These are phyloP conservation scores for Aporrectodea caliginosa DNA, from an alignment of 1,140 invertebrate species.

Conservation along the genomic window DNA sequence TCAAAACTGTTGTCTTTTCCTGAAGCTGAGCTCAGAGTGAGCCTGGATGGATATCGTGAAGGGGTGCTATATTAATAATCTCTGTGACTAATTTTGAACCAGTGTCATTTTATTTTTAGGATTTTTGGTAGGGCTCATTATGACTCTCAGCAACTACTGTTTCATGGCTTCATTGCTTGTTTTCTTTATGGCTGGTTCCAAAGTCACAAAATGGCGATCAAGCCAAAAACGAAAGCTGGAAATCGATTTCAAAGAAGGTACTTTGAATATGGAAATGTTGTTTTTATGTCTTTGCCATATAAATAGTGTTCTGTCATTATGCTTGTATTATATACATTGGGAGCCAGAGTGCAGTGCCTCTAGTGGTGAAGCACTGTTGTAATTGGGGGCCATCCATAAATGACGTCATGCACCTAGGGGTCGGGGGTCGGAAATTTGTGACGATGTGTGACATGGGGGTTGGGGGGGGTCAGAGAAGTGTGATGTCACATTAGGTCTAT, in stretches of 20 bases:
- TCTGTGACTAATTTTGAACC: too few relatives aligned
- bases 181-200: constrained; percentile 78
- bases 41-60: too few relatives aligned
- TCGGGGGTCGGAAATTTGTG: too few relatives aligned
- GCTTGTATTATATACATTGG: not conserved
- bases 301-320: not conserved
- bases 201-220: constrained; percentile 73
- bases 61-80: too few relatives aligned
- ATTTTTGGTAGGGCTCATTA: constrained; percentile 71
- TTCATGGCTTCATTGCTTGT: constrained; percentile 70
- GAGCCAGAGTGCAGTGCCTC: not conserved
- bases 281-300: constrained; percentile 17
- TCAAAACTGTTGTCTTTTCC: too few relatives aligned
- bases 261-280: not conserved
- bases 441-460: too few relatives aligned
- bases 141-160: constrained; percentile 74
- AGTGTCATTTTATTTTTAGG: too few relatives aligned
- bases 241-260: constrained; percentile 75
- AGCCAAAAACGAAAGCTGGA: constrained; percentile 71
- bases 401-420: too few relatives aligned
- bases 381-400: too few relatives aligned
- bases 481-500: too few relatives aligned
- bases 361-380: not conserved
- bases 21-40: too few relatives aligned
- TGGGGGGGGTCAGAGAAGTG: too few relatives aligned